phyloP scores from a whole-genome alignment of 2,888 invertebrate genomes.

The Liposcelis brunnea region DNA sequence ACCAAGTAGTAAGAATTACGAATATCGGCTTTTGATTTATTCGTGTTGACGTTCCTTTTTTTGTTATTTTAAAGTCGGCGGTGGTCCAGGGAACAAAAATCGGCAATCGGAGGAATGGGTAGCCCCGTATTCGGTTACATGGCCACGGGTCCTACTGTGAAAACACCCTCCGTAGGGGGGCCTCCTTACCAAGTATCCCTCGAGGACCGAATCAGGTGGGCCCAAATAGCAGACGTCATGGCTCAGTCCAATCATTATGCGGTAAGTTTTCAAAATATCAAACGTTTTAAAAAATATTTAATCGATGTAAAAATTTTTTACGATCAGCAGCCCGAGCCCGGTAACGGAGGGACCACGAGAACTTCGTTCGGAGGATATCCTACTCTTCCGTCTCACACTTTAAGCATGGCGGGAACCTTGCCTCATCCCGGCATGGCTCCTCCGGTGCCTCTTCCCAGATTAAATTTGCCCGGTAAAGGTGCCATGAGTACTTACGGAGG shows the following conservation, averaged over 20 bases:
- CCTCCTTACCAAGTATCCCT: constrained; percentile 62
- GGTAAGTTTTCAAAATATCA: constrained; percentile 32
- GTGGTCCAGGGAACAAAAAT: constrained; percentile 80
- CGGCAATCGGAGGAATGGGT: constrained; percentile 40
- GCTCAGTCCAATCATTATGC: constrained; percentile 67
- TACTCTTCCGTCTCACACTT: constrained; percentile 25
- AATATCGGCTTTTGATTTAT: background rate
- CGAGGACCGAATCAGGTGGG: constrained; percentile 73
- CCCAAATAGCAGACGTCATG: constrained; percentile 78
- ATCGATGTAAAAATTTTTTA: constrained; percentile 6
- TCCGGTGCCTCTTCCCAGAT: constrained; percentile 35
- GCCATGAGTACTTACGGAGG: constrained; percentile 9
- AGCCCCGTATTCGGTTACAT: constrained; percentile 79
- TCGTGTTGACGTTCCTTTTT: background rate
- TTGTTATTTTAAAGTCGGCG: constrained; percentile 45
- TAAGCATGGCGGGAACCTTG: constrained; percentile 30
- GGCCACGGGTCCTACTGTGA: constrained; percentile 48
- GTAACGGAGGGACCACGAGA: constrained; percentile 24
- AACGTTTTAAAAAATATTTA: background rate
- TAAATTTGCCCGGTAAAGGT: constrained; percentile 10
- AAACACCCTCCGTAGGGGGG: constrained; percentile 52
- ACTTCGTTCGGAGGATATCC: constrained; percentile 76
- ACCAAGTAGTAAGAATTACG: constrained; percentile 15
- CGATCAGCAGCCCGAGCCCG: constrained; percentile 45
- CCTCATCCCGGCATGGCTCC: constrained; percentile 21